These are phyloP conservation scores for Torymus texanus DNA, from an alignment of 2,888 invertebrate genomes.

Conservation along the genomic window DNA sequence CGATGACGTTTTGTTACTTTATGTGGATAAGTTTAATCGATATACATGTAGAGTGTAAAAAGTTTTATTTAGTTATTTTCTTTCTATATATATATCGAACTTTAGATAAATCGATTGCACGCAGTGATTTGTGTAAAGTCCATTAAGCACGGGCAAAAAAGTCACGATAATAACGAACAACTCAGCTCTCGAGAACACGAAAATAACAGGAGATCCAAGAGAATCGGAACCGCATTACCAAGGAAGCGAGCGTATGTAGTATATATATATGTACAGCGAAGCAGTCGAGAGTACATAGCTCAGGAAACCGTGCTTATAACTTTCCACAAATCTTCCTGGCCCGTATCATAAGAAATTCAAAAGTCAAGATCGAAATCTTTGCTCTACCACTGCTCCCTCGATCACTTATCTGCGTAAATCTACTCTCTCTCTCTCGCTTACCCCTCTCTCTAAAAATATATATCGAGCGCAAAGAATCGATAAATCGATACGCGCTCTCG, in stretches of 20 bases:
- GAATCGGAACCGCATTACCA: background rate
- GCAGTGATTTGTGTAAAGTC: too few relatives aligned
- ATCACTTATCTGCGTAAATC: slow-evolving; percentile 39
- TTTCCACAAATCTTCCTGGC: slow-evolving; percentile 27
- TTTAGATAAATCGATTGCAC: too few relatives aligned
- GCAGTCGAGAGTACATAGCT: background rate
- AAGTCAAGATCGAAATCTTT: slow-evolving; percentile 41
- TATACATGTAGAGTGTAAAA: too few relatives aligned
- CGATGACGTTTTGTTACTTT: too few relatives aligned
- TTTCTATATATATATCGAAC: too few relatives aligned
- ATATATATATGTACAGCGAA: background rate
- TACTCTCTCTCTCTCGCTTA: background rate
- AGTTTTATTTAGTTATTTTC: too few relatives aligned
- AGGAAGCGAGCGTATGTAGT: background rate
- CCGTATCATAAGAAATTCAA: slow-evolving; percentile 40
- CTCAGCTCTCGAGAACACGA: background rate
- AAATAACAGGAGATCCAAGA: background rate
- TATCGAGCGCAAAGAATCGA: slow-evolving; percentile 44
- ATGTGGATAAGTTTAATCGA: too few relatives aligned
- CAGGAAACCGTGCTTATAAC: background rate
- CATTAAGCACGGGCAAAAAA: too few relatives aligned
- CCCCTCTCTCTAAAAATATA: slow-evolving; percentile 30
- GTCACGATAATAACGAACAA: too few relatives aligned
- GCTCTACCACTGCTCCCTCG: background rate
- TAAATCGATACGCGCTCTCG: slow-evolving; percentile 44